Percentiles rank a stretch among this genome's conserved stretches.
These are phyloP conservation scores for Odobenus rosmarus DNA, from an alignment of 2,113 vertebrate species.

Conservation along the genomic window DNA sequence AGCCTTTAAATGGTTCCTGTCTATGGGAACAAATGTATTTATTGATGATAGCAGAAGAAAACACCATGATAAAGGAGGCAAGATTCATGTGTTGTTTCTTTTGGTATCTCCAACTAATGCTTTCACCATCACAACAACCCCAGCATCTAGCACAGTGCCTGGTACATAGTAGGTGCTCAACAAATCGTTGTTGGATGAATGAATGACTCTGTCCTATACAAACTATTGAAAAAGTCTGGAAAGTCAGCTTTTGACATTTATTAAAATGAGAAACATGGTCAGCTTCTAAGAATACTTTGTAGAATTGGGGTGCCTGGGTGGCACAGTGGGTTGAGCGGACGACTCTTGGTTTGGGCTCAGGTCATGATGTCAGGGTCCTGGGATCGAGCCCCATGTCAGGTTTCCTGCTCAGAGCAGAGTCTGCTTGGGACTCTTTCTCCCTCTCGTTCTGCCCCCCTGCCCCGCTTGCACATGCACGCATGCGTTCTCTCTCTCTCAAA, in stretches of 20 bases:
- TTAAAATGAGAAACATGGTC: neutral
- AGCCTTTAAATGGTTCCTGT: conserved; percentile 30
- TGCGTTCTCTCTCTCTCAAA: neutral
- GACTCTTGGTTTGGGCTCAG: neutral
- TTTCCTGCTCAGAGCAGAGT: neutral
- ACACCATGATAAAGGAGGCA: neutral
- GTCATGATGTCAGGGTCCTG: neutral
- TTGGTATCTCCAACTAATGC: neutral
- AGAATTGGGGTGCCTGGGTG: neutral
- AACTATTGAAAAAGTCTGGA: neutral
- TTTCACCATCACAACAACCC: neutral
- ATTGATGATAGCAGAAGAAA: conserved; percentile 21
- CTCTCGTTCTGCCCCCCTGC: neutral
- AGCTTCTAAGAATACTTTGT: neutral
- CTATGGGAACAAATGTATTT: conserved; percentile 1
- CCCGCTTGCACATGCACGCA: neutral
- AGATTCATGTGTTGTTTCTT: neutral
- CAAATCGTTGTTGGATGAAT: neutral
- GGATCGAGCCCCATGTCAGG: neutral
- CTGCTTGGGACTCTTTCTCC: neutral
- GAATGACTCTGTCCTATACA: neutral
- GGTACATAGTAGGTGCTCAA: neutral
- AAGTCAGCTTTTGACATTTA: neutral
- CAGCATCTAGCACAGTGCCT: neutral
- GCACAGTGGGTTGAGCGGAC: neutral